Evolutionary conservation across 2,888 invertebrate species (phyloP), one percentile per base, ranked within the genome.

Genomic region (Coelogynopora nodosa): DNA sequence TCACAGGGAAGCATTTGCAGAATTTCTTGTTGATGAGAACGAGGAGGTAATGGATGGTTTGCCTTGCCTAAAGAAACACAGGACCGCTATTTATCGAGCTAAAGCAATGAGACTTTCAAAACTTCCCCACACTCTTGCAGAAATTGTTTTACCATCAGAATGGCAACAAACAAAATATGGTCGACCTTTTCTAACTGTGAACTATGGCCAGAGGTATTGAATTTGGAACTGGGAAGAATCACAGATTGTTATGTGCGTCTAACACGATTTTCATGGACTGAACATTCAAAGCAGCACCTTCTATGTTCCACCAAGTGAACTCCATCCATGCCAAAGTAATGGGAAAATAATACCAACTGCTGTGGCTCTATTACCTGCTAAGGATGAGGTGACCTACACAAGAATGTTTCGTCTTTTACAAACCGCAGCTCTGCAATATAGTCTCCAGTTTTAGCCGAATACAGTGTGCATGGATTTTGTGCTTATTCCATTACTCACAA

Each of bases 351-450:
- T 74, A 74, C 74, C 74, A n/a, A 2, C 23, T 23, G 23, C 23
- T 74, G 74, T 74, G 74, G 74, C 74, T 74, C 74, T 74, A 74
- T 74, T 74, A 74, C 74, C 74, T 74, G 74, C 74, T 26, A 74
- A 74, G 74, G 74, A 74, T 74, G 74, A 74, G 74, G 74, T 74
- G 74, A 74, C 23, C 18, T 74, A 49, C 49, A 49, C 49, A 5
- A 49, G 49, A 49, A 49, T 49, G 49, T 49, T 49, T 49, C 49
- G 18, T 49, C 49, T 13, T 49, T 49, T 49, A 49, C 49, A 49
- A 49, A 18, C 49, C 49, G 49, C 49, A 49, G 74, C 74, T 74
- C 18, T 10, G 18, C 74, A 74, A 2, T 74, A n/a, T n/a, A 26
- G 74, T n/a, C 74, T 74, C 74, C 2, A n/a, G 23, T 26, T 74